These are phyloP conservation scores for Mormyrops attenuatus DNA, from an alignment of 2,797 vertebrate genomes.

Conservation along the genomic window DNA sequence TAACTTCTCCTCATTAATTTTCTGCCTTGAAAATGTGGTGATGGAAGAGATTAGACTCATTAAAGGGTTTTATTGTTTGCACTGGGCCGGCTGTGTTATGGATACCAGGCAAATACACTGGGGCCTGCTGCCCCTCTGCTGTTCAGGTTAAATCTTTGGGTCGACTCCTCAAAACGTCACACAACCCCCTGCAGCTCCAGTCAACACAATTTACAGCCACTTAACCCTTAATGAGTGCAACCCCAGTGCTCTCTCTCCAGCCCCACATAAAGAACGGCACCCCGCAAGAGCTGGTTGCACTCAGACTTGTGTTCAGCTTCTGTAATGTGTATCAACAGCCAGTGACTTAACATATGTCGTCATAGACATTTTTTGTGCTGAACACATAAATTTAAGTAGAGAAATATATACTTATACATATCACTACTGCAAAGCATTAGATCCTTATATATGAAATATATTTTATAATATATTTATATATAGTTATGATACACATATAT, in stretches of 20 bases:
- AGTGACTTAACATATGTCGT: neutral
- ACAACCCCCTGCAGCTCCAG: constrained; percentile 23
- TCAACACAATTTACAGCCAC: constrained; percentile 38
- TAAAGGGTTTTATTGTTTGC: constrained; percentile 69
- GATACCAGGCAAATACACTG: constrained; percentile 60
- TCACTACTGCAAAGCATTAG: too few relatives aligned
- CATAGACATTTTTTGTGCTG: neutral
- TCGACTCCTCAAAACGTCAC: constrained; percentile 36
- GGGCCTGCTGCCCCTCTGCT: constrained; percentile 45
- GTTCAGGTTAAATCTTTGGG: constrained; percentile 48
- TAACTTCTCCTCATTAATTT: constrained; percentile 90
- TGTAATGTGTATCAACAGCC: neutral
- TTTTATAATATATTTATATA: too few relatives aligned
- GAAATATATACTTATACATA: neutral
- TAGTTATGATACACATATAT: too few relatives aligned
- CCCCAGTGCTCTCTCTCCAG: neutral
- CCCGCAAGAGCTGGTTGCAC: constrained; percentile 7
- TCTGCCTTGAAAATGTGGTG: constrained; percentile 78
- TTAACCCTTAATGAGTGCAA: constrained; percentile 44
- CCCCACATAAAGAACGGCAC: neutral
- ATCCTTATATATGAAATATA: too few relatives aligned
- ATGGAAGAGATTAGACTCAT: constrained; percentile 87
- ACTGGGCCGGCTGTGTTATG: constrained; percentile 54
- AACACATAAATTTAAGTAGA: neutral
- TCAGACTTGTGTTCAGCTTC: neutral